These are phyloP conservation scores for Neodiprion lecontei DNA, from an alignment of 1,140 invertebrate genomes.

Conservation along the genomic window DNA sequence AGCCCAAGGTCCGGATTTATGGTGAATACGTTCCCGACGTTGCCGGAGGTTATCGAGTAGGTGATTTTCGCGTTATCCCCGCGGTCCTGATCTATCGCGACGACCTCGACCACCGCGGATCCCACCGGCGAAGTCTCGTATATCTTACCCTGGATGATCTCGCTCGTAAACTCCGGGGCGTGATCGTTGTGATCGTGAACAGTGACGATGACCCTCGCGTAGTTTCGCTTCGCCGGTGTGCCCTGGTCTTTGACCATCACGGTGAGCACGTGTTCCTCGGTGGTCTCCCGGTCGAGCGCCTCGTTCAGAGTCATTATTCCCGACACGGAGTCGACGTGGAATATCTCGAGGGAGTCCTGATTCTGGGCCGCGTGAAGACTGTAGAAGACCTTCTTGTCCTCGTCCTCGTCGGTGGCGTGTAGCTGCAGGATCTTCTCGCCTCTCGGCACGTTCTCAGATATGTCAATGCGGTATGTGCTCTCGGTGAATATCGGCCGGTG, in stretches of 20 bases:
- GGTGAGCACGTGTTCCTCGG: constrained; percentile 83
- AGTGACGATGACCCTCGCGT: constrained; percentile 80
- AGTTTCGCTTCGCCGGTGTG: constrained; percentile 83
- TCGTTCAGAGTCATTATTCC: constrained; percentile 76
- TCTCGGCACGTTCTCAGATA: constrained; percentile 74
- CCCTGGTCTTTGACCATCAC: constrained; percentile 92
- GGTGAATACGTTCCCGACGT: constrained; percentile 83
- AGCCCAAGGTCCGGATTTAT: constrained; percentile 81
- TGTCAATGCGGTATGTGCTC: constrained; percentile 73
- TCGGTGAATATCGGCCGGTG: constrained; percentile 79
- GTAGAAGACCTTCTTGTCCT: constrained; percentile 76
- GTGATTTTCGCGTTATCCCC: constrained; percentile 81
- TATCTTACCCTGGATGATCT: constrained; percentile 77
- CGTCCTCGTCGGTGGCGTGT: constrained; percentile 74
- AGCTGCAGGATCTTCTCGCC: constrained; percentile 72
- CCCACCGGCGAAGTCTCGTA: constrained; percentile 78
- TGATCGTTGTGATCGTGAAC: constrained; percentile 93
- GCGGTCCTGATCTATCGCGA: constrained; percentile 81
- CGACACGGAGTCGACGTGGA: constrained; percentile 81
- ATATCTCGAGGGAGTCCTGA: constrained; percentile 75
- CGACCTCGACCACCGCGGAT: constrained; percentile 74
- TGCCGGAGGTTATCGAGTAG: constrained; percentile 84
- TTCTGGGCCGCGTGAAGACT: constrained; percentile 79
- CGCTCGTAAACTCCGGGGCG: constrained; percentile 79
- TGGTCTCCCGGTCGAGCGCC: constrained; percentile 80